These are phyloP conservation scores for Falcaria lacertinaria DNA, from an alignment of 2,888 invertebrate species.

Conservation along the genomic window DNA sequence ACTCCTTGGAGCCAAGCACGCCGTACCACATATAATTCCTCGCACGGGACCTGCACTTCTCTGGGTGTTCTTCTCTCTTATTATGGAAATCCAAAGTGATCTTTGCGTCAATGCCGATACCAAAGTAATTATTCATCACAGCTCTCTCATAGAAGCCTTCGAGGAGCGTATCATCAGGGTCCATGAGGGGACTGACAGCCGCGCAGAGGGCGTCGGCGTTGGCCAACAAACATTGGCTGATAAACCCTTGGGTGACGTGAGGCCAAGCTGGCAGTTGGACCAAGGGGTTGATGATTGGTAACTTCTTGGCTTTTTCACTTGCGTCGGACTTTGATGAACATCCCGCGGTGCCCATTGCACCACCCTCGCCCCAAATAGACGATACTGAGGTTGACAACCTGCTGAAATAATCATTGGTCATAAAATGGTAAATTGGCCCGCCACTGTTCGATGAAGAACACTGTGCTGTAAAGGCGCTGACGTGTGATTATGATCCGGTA, in stretches of 20 bases:
- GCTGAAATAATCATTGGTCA: conserved; percentile 19
- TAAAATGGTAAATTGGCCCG: no score
- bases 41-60: conserved; percentile 95
- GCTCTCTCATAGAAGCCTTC: conserved; percentile 96
- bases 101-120: conserved; percentile 98
- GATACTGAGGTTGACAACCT: conserved; percentile 75
- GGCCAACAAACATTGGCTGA: conserved; percentile 95
- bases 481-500: no score
- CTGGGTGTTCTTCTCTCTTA: conserved; percentile 97
- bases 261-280: conserved; percentile 94
- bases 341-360: conserved; percentile 35
- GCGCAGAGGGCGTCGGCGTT: conserved; percentile 98
- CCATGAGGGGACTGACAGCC: conserved; percentile 96
- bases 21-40: conserved; percentile 98
- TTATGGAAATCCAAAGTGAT: conserved; percentile 98
- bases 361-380: conserved; percentile 74
- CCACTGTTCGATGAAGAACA: no score
- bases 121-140: conserved; percentile 99
- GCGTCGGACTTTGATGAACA: conserved; percentile 64
- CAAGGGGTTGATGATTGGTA: conserved; percentile 94
- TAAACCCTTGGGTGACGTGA: conserved; percentile 89
- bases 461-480: no score
- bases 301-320: conserved; percentile 82
- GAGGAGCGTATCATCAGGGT: conserved; percentile 91
- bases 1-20: conserved; percentile 88